These are phyloP conservation scores for Zonotrichia albicollis DNA, from an alignment of 2,797 vertebrate genomes.

Conservation along the genomic window DNA sequence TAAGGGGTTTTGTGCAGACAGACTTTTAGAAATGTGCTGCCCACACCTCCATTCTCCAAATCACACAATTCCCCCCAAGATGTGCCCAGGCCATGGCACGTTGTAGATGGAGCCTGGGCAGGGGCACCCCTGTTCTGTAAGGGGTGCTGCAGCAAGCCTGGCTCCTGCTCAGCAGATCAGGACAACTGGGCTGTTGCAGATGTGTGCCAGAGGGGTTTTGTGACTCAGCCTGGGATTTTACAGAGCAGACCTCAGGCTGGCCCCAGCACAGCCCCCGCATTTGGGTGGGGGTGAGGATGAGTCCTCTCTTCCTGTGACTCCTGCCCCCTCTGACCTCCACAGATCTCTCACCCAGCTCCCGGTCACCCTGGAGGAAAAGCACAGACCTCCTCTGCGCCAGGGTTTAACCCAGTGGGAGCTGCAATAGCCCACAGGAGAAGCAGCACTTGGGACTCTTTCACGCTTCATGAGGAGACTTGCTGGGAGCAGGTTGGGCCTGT, in stretches of 20 bases:
- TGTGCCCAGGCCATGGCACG: fast-evolving
- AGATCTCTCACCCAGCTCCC: neutral
- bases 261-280: neutral
- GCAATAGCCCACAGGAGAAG: neutral
- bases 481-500: neutral
- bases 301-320: neutral
- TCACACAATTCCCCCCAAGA: fast-evolving
- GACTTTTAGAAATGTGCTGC: neutral
- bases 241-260: neutral
- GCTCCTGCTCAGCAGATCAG: neutral
- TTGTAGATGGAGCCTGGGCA: neutral
- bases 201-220: neutral
- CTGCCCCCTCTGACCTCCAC: neutral
- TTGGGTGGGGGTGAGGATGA: neutral
- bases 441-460: neutral
- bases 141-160: neutral
- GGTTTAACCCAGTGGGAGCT: neutral
- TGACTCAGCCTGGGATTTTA: slow-evolving; percentile 1
- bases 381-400: neutral
- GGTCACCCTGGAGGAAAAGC: neutral
- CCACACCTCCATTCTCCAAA: neutral
- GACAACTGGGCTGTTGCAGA: neutral
- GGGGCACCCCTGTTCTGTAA: neutral
- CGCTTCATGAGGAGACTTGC: neutral
- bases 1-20: neutral